A percentile compares a stretch with the other conserved stretches of the same genome.
Evolutionary conservation across 2,113 vertebrate species (phyloP).

Genomic region (Seriola rivoliana): DNA sequence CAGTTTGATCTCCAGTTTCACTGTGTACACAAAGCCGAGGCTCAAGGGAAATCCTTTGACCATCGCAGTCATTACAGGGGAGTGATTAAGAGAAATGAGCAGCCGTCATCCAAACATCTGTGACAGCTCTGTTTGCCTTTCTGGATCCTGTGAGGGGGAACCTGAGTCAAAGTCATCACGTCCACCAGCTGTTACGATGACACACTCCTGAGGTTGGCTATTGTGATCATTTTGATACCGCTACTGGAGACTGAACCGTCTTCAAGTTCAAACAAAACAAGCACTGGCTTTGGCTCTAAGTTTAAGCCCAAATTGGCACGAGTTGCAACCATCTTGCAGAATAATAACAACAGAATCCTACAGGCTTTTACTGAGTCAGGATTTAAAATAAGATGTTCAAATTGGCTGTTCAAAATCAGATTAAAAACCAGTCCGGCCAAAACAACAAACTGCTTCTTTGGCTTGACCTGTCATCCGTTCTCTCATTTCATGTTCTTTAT

Average conservation of each 20-base stretch:
- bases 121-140: conserved; percentile 50
- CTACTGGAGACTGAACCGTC: background rate
- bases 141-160: conserved; percentile 47
- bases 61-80: conserved; percentile 50
- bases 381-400: conserved; percentile 9
- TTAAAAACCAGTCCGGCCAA: conserved; percentile 16
- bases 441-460: background rate
- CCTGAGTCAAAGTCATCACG: conserved; percentile 61
- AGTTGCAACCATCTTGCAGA: background rate
- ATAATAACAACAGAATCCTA: conserved; percentile 7
- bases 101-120: conserved; percentile 61
- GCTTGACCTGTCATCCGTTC: background rate
- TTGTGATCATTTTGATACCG: background rate
- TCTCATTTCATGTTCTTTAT: background rate
- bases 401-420: background rate
- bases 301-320: conserved; percentile 7
- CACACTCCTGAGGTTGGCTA: conserved; percentile 1
- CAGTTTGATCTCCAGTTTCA: conserved; percentile 16
- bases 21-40: background rate
- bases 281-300: background rate
- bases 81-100: conserved; percentile 66
- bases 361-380: conserved; percentile 15
- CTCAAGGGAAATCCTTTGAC: conserved; percentile 55
- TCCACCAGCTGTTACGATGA: conserved; percentile 57
- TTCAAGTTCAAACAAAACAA: background rate